Base-by-base conservation (phyloP, 1,140 invertebrate species). In the Daktulosphaira vitifoliae region DNA sequence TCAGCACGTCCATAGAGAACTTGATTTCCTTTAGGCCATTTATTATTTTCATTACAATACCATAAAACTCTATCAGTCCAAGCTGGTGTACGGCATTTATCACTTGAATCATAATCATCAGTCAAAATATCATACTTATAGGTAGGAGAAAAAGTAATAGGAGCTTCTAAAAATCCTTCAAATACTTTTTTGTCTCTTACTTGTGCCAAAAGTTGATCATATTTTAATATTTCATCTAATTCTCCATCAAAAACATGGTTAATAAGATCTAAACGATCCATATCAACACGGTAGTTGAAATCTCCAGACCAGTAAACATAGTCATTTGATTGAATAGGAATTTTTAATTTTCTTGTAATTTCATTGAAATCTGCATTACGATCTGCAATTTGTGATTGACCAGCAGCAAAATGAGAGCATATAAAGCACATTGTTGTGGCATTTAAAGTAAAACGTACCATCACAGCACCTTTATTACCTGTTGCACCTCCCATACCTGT, bases 251-350 rank as follows among this genome's bases (percentile, higher is more conserved):
- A 82, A 2, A 98, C 82, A 66, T 89, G 78, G 65, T 90, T 84
- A 74, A 95, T 92, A 66, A 98, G 87, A 73, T 97, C 90, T 13
- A 98, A 94, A 73, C 93, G 94, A 59, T 90, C 85, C 81, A 98
- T 84, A 74, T 98, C 95, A 67, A 99, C 88, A 65, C 97, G 81
- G 74, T 99, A 99, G 76, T 99, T 99, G 76, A 99, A 99, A 79
- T 99, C 97, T 0, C 97, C 97, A 76, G 94, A 96, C 96, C 96
- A 99, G 76, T 99, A 98, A 0, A 99, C 85, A 76, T 96, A 97
- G 78, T 99, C 96, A 74, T 99, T 96, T 13, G 90, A 89, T 75
- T 91, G 88, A 89, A 94, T 92, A 9, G 93, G 92, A 76, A 98
- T 98, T 9, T 84, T 81, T 68, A 98, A 82, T 79, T 95, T 96